These are phyloP conservation scores for Cerceris ruficornis DNA, from an alignment of 2,888 invertebrate genomes.

Conservation along the genomic window DNA sequence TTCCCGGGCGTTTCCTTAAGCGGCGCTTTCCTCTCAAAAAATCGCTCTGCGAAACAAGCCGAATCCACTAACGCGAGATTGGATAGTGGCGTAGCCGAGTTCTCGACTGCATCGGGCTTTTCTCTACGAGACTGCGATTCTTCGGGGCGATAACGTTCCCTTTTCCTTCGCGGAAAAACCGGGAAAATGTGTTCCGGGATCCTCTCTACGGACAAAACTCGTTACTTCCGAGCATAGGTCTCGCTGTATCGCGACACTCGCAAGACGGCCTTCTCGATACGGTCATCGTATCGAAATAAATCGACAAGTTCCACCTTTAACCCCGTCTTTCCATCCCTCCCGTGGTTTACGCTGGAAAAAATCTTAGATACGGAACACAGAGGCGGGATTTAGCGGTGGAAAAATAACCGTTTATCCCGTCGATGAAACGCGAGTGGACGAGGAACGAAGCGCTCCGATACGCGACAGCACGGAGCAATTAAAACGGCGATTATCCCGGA, in stretches of 20 bases:
- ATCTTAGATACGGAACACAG: neutral
- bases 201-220: slow-evolving; percentile 21
- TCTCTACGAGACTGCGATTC: slow-evolving; percentile 22
- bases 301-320: neutral
- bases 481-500: too few relatives aligned
- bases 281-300: slow-evolving; percentile 13
- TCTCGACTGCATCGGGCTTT: slow-evolving; percentile 23
- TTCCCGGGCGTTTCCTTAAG: slow-evolving; percentile 25
- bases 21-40: slow-evolving; percentile 27
- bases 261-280: slow-evolving; percentile 6
- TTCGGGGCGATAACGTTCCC: slow-evolving; percentile 32
- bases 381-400: neutral
- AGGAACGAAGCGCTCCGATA: too few relatives aligned
- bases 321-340: neutral
- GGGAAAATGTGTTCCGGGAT: slow-evolving; percentile 24
- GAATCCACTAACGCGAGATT: slow-evolving; percentile 56
- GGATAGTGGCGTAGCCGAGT: slow-evolving; percentile 36
- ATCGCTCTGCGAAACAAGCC: slow-evolving; percentile 31
- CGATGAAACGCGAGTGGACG: too few relatives aligned
- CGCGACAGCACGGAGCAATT: too few relatives aligned
- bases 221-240: slow-evolving; percentile 10
- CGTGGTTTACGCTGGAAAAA: neutral
- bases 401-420: too few relatives aligned
- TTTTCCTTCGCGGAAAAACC: slow-evolving; percentile 7
- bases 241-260: neutral